Evolutionary conservation across 2,113 vertebrate genomes (phyloP), one percentile per base, ranked within the genome.

Genomic region (Bufo bufo): DNA sequence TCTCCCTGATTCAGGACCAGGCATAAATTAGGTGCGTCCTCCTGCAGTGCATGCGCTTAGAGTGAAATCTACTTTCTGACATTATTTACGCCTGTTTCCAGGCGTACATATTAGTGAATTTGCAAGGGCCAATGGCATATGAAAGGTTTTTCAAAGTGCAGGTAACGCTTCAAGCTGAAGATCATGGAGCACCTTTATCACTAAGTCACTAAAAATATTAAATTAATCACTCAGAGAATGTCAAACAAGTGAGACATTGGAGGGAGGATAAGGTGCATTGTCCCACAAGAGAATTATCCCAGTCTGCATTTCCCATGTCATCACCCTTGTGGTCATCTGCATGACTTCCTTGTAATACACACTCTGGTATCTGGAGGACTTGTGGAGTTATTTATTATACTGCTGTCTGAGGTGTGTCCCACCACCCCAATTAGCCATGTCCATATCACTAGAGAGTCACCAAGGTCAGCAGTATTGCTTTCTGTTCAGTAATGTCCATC

Each of bases 361-460:
- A 80, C 61, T 58, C 59, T 79, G 56, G 43, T 86, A 86, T 86
- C 77, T 87, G 33, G 20, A 87, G 59, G 23, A 50, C 43, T 81
- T 23, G 77, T 77, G 56, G 23, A 59, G 77, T 23, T 87, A 79
- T 86, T 86, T 86, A 87, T 80, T 80, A 81, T 23, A 65, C 63
- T 43, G 77, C 59, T 87, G 85, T 87, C 85, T 80, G 85, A 65
- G 77, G 85, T 87, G 77, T 81, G 77, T 80, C 85, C 69, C 75
- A 80, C 85, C 75, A 87, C 85, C 85, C 63, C 77, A 87, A 80
- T 65, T 77, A 80, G 85, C 85, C 77, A 45, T 79, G 47, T 71
- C 85, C 49, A 47, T 87, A 65, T 80, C 77, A 81, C 75, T 58
- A 45, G n/a, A 56, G 61, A 87, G 63, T 43, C 85, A 80, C 85